Evolutionary conservation across 2,113 vertebrate genomes (phyloP), one percentile per base, ranked within the genome.

Genomic region (Pelvicachromis taeniatus): DNA sequence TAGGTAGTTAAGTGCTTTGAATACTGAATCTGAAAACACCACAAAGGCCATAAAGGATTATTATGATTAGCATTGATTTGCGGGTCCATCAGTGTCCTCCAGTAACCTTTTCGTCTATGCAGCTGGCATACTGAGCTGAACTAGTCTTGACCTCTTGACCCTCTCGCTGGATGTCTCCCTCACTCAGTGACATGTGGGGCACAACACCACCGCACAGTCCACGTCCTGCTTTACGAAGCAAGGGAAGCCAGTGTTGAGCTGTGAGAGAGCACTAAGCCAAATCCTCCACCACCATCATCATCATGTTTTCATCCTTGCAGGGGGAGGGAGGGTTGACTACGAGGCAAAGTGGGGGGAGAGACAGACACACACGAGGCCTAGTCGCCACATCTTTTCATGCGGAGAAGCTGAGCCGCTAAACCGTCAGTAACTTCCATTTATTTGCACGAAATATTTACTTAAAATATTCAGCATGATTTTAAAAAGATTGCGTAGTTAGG

Each of bases 311-410:
- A 93, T 93, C 88, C 86, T 81, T 82, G 80, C 92, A 81, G 88
- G 89, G 93, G 92, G 91, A 92, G 92, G 92, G 93, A 92, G 91
- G 92, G 91, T 23, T 87, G 94, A 87, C 86, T 89, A 81, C 85
- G 90, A 91, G 89, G 91, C 89, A 82, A 81, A 88, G 89, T 77
- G 91, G 89, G 86, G 94, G 88, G 88, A 82, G 83, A 84, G 45
- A 63, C 73, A 84, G 26, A 87, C 86, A 87, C 77, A 80, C 86
- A 83, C 91, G 56, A 90, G 95, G 92, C 93, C 95, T 92, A 85
- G 92, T 85, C 88, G 84, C 52, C 91, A 94, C 93, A 94, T 95
- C 91, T 90, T 93, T 95, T 95, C 93, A 91, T 93, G 92, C 84
- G 93, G 88, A 90, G 92, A 89, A 91, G 89, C 91, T 65, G 89